Percentiles rank a stretch among this genome's conserved stretches.
phyloP scores from a whole-genome alignment of 2,113 vertebrate species.

The Neofelis nebulosa region DNA sequence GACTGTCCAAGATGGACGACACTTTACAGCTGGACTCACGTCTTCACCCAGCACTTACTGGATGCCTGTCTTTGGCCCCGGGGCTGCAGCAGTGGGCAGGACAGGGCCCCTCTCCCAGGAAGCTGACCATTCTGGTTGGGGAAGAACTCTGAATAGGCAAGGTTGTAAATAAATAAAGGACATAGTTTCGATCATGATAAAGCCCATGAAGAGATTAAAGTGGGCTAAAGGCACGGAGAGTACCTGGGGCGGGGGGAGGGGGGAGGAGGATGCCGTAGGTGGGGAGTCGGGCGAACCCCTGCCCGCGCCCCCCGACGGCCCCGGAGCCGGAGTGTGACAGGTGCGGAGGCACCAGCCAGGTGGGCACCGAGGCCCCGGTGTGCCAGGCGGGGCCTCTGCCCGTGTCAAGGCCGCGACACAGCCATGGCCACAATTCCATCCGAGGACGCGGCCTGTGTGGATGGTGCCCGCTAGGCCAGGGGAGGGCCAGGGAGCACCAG shows the following conservation, averaged over 20 bases:
- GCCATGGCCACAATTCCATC: fast-evolving
- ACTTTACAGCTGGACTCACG: not conserved
- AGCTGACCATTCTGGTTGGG: not conserved
- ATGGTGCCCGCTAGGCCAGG: fast-evolving
- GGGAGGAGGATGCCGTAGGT: not conserved
- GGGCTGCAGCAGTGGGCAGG: not conserved
- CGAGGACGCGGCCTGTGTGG: not conserved
- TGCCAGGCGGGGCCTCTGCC: not conserved
- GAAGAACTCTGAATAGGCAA: not conserved
- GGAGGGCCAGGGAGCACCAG: not conserved
- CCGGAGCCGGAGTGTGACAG: not conserved
- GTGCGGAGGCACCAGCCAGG: not conserved
- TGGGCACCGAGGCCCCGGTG: fast-evolving
- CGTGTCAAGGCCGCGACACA: fast-evolving
- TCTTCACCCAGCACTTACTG: not conserved
- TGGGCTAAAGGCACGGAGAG: not conserved
- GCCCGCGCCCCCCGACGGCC: fast-evolving
- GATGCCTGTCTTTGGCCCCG: not conserved
- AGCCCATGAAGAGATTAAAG: not conserved
- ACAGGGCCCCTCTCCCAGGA: not conserved
- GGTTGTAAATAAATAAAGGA: not conserved
- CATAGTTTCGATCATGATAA: not conserved
- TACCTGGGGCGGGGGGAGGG: not conserved
- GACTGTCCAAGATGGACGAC: not conserved
- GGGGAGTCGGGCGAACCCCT: not conserved